Conservation (phyloP, 2,113 vertebrate species). For the Tachuris rubrigastra region DNA sequence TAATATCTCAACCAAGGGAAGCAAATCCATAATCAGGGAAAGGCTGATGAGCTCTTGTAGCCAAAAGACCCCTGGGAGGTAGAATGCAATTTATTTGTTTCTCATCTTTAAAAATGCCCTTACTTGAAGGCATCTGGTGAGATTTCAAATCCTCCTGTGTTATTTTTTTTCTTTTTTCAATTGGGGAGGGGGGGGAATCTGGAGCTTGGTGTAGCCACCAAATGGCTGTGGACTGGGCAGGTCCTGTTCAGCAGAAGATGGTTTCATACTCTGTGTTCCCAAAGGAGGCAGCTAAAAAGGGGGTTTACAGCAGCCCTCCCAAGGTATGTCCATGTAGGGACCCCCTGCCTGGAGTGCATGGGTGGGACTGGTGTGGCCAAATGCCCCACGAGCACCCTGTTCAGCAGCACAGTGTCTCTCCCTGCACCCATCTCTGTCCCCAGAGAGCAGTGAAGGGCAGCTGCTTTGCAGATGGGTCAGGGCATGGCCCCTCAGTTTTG, state of each 20-base stretch:
- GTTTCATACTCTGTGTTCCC: not conserved
- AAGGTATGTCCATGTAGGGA: accelerated
- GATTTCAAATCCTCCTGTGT: not conserved
- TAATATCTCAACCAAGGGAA: not conserved
- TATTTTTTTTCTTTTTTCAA: not conserved
- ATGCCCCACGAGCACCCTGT: accelerated
- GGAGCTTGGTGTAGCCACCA: not conserved
- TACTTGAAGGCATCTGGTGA: not conserved
- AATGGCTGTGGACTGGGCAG: not conserved
- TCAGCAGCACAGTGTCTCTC: not conserved
- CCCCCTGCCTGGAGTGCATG: not conserved
- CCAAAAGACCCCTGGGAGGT: not conserved
- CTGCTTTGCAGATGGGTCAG: not conserved
- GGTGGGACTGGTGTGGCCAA: not conserved
- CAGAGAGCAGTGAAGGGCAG: too few species aligned
- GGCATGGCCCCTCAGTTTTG: not conserved
- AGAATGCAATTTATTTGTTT: not conserved
- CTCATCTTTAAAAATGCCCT: not conserved
- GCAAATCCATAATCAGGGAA: not conserved
- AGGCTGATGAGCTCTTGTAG: not conserved
- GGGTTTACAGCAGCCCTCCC: not conserved
- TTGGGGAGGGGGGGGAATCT: not conserved
- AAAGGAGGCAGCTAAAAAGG: not conserved
- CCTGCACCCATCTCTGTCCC: not conserved
- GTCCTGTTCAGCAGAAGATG: not conserved